A percentile compares a stretch with the other conserved stretches of the same genome.
phyloP scores from a whole-genome alignment of 1,140 invertebrate genomes.

The Anastrepha obliqua region DNA sequence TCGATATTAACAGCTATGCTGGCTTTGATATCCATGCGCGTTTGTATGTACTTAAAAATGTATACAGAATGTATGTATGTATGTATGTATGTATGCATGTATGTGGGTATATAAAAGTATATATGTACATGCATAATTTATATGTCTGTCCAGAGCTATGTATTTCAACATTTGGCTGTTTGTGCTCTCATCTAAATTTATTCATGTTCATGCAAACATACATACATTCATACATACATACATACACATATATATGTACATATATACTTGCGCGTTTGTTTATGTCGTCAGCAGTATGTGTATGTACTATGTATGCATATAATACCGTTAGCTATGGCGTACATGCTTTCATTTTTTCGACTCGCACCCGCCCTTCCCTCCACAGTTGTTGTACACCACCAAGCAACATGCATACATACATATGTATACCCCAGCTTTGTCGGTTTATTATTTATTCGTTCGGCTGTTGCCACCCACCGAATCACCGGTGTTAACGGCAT shows the following conservation, averaged over 20 bases:
- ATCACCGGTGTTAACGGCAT: conserved; percentile 11
- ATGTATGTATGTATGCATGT: neutral
- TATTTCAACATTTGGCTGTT: neutral
- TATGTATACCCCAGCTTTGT: neutral
- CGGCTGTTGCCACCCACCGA: conserved; percentile 1
- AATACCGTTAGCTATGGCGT: conserved; percentile 3
- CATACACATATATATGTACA: neutral
- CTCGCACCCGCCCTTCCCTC: no score
- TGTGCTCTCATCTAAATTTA: neutral
- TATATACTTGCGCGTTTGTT: neutral
- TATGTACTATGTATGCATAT: neutral
- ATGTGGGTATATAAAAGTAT: no score
- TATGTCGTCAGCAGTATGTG: neutral
- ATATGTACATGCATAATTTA: conserved; percentile 14
- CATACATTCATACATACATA: neutral
- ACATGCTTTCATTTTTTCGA: conserved; percentile 15
- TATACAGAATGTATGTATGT: neutral
- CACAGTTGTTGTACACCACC: neutral
- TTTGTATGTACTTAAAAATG: neutral
- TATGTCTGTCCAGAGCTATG: conserved; percentile 1
- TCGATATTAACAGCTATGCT: conserved; percentile 47
- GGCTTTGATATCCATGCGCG: neutral
- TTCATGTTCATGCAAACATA: neutral
- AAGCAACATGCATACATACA: neutral
- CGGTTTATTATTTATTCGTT: neutral